These are phyloP conservation scores for Odobenus rosmarus DNA, from an alignment of 2,113 vertebrate genomes.

Conservation along the genomic window DNA sequence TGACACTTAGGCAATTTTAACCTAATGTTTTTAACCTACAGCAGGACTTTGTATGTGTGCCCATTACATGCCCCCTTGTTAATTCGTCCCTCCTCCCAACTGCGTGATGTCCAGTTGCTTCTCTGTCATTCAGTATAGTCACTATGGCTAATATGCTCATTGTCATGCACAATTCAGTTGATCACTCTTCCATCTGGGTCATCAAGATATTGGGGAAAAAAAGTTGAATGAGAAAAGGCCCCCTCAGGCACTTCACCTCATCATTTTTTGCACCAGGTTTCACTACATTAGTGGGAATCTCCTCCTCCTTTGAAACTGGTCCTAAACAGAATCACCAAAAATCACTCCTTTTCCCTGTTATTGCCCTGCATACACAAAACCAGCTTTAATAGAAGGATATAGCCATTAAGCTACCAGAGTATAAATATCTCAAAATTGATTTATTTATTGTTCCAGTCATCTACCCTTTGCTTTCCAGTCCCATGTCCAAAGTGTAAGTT, in stretches of 20 bases:
- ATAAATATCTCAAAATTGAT: background rate
- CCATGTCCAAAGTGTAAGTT: background rate
- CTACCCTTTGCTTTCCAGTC: constrained; percentile 45
- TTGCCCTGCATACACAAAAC: background rate
- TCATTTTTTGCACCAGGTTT: background rate
- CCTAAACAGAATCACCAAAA: background rate
- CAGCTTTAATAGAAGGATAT: background rate
- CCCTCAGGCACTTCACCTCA: background rate
- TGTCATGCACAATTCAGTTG: background rate
- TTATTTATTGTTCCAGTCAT: background rate
- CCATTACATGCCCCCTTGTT: background rate
- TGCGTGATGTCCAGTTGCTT: background rate
- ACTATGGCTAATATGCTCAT: background rate
- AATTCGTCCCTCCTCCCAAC: background rate
- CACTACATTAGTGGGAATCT: background rate
- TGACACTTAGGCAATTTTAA: background rate
- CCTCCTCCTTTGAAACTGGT: background rate
- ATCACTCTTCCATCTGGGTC: background rate
- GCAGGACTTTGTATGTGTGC: background rate
- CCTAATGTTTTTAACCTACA: background rate
- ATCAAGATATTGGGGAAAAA: background rate
- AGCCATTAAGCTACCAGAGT: background rate
- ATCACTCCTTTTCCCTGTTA: background rate
- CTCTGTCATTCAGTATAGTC: background rate
- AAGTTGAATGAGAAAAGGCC: background rate